Evolutionary conservation across 2,888 invertebrate species (phyloP), one percentile per base, ranked within the genome.

Genomic region (Amaurobius ferox): DNA sequence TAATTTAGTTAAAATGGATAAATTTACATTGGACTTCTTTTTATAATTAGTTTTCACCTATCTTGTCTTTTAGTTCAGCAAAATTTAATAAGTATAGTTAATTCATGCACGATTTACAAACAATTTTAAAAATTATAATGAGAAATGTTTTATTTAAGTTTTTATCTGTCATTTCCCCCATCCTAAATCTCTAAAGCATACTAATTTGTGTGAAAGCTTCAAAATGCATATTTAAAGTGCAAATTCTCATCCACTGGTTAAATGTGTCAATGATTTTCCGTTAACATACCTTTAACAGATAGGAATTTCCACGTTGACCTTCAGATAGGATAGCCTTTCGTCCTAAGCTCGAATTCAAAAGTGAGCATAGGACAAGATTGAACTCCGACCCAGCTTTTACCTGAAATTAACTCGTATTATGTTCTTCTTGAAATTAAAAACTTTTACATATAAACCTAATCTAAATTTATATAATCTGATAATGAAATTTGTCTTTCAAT

Each of bases 271-370:
- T 39, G 29, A 26, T 55, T 32, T 73, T 73, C 39, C 73, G 32
- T 55, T 62, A 73, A 73, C 73, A 67, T 80, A 80, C 80, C 80
- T 80, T 80, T 35, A 80, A 67, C 13, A 80, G 80, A 80, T 73
- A 80, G 73, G 80, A 73, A 19, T 80, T 68, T 55, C 80, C 80
- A 71, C 80, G 73, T 35, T 73, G 66, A 40, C 39, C 80, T 73
- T 80, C 80, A 61, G 55, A 35, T 32, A 67, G 80, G 39, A 80
- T 80, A 23, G 80, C 80, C 39, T 80, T 80, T 67, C 80, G 67
- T 80, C 80, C 80, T 80, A 80, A 44, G 67, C 80, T 80, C 80
- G 73, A 80, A 39, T 67, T 80, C 73, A 80, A 80, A 80, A 80
- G 44, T 32, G 80, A 80, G 67, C 73, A 73, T 73, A 80, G 80